Conservation (phyloP, 2,888 invertebrate species). For the Apoda limacodes region DNA sequence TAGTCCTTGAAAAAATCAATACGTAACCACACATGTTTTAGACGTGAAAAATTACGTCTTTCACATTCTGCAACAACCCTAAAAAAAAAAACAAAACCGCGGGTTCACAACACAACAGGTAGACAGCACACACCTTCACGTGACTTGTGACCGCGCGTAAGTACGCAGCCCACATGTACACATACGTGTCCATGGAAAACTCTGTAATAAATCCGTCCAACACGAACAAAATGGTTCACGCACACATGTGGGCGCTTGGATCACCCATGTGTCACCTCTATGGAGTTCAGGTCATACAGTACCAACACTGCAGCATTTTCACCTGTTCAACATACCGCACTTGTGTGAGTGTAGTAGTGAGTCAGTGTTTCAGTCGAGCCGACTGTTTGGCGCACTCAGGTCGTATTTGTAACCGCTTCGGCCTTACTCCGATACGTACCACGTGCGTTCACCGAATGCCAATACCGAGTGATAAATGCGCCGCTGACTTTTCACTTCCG, state of each 20-base stretch:
- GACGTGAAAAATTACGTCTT: too few species aligned
- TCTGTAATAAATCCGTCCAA: conserved; percentile 52
- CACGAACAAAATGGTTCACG: conserved; percentile 60
- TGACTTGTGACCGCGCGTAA: conserved; percentile 59
- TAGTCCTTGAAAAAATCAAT: too few species aligned
- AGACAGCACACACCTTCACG: conserved; percentile 44
- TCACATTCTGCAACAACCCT: conserved; percentile 43
- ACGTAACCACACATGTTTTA: too few species aligned
- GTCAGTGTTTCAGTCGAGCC: conserved; percentile 56
- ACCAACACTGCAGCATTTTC: conserved; percentile 58
- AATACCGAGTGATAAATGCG: conserved; percentile 49
- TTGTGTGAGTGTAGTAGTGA: conserved; percentile 39
- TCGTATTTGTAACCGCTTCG: conserved; percentile 32
- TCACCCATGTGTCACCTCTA: conserved; percentile 59
- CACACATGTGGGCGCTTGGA: conserved; percentile 31
- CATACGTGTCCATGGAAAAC: background rate
- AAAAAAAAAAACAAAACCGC: conserved; percentile 50
- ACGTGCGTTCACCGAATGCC: conserved; percentile 49
- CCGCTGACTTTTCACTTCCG: conserved; percentile 43
- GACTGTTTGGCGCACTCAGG: conserved; percentile 58
- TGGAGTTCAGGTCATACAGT: conserved; percentile 49
- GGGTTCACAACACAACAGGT: conserved; percentile 61
- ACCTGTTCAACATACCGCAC: conserved; percentile 51
- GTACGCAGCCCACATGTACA: conserved; percentile 19
- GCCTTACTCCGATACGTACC: conserved; percentile 29